Evolutionary conservation across 2,797 vertebrate genomes (phyloP), one percentile per base, ranked within the genome.

Genomic region (Erpetoichthys calabaricus): DNA sequence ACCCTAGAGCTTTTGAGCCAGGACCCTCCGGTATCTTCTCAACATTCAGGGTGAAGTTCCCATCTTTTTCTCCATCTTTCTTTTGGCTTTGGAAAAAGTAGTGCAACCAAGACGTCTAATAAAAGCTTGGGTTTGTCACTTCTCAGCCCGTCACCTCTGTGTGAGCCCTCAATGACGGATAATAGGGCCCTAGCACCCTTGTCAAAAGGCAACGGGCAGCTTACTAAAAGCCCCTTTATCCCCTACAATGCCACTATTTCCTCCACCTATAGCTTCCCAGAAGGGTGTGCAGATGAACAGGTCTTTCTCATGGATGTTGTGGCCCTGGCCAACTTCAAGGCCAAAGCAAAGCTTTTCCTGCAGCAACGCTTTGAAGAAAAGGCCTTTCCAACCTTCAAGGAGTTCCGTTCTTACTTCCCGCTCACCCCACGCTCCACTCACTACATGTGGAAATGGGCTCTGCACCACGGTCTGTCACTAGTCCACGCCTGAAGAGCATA

Each of bases 401-500:
- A 98, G 70, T 98, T 97, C 72, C 80, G 90, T 2, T 84, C 88
- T 3, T 91, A 86, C 62, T 98, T 97, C 57, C 94, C 93, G 0
- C 84, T 90, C 60, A 97, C 94, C 0, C 92, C 94, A 0, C 91
- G 93, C 10, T 98, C 94, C 0, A 98, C 94, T 0, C 98, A 97
- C 71, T 98, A 98, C 80, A 98, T 98, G 94, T 98, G 94, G 94
- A 97, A 97, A 68, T 85, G 94, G 0, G 93, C 94, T 1, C 70
- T 98, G 69, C 88, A 92, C 0, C 90, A 95, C 0, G 94, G 94
- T 3, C 88, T 98, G 60, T 91, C 91, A 0, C 75, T 98, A 8
- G 83, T 97, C 58, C 90, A 97, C 54, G 80, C 87, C 42, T 93
- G 63, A 64, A 42, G 42, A 75, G 9, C 6, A 7, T 10, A 53